A percentile compares a stretch with the other conserved stretches of the same genome.
Conservation (phyloP, 2,113 vertebrate species). For the Pangasianodon gigas region DNA sequence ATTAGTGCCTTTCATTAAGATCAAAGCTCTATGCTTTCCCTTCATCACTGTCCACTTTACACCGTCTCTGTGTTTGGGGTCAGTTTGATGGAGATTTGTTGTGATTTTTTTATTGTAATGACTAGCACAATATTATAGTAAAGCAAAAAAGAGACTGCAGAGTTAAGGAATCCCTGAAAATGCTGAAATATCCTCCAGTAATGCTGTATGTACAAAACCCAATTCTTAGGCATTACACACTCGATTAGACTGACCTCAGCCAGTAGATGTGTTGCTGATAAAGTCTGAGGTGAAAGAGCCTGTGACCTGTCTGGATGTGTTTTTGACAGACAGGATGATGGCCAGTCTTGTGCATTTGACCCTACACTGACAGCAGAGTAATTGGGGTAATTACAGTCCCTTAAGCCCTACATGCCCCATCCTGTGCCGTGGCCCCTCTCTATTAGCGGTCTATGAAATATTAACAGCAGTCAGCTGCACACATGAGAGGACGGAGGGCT, state of each 20-base stretch:
- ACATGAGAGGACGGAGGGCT: constrained; percentile 63
- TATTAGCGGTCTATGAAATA: constrained; percentile 74
- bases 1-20: constrained; percentile 48
- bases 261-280: constrained; percentile 12
- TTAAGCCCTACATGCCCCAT: constrained; percentile 37
- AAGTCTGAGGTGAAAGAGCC: constrained; percentile 21
- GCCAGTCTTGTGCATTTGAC: constrained; percentile 42
- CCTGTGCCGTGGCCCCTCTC: constrained; percentile 56
- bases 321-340: constrained; percentile 33
- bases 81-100: neutral
- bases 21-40: constrained; percentile 21
- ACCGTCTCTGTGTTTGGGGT: neutral
- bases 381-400: constrained; percentile 56
- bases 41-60: neutral
- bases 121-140: neutral
- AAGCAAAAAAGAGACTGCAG: neutral
- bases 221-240: constrained; percentile 1
- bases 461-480: constrained; percentile 76
- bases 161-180: neutral
- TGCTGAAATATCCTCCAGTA: neutral
- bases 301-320: constrained; percentile 18
- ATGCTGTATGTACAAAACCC: neutral
- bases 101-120: neutral
- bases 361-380: constrained; percentile 46
- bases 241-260: neutral